phyloP scores from a whole-genome alignment of 2,113 vertebrate species.

The Trogon melanurus region DNA sequence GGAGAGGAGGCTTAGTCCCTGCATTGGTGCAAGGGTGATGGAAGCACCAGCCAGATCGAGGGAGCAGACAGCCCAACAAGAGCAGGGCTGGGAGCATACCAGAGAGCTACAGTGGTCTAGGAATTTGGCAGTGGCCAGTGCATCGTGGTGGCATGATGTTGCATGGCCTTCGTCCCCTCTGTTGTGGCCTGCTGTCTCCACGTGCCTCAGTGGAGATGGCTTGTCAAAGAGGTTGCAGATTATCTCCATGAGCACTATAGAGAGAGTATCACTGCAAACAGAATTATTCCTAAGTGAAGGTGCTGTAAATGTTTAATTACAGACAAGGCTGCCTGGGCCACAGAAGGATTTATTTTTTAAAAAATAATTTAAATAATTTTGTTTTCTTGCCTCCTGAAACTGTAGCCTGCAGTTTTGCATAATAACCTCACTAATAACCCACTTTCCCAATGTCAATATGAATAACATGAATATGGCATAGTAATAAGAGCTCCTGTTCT shows the following conservation, averaged over 20 bases:
- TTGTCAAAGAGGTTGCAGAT: background rate
- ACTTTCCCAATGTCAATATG: background rate
- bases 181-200: background rate
- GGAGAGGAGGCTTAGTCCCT: background rate
- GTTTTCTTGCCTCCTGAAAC: background rate
- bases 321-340: background rate
- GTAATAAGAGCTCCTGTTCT: background rate
- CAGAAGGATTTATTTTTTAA: background rate
- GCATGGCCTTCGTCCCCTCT: background rate
- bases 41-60: background rate
- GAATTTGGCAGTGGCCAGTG: background rate
- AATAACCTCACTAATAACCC: background rate
- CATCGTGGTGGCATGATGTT: fast-evolving
- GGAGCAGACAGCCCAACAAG: background rate
- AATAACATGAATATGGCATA: background rate
- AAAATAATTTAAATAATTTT: background rate
- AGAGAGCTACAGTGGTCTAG: background rate
- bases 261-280: background rate
- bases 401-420: background rate
- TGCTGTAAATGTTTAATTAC: background rate
- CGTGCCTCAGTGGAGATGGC: background rate
- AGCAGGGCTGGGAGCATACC: background rate
- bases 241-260: no score
- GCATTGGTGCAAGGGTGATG: background rate
- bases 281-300: background rate